Evolutionary conservation across 1,140 invertebrate species (phyloP).

Genomic region (Thereuonema tuberculata): DNA sequence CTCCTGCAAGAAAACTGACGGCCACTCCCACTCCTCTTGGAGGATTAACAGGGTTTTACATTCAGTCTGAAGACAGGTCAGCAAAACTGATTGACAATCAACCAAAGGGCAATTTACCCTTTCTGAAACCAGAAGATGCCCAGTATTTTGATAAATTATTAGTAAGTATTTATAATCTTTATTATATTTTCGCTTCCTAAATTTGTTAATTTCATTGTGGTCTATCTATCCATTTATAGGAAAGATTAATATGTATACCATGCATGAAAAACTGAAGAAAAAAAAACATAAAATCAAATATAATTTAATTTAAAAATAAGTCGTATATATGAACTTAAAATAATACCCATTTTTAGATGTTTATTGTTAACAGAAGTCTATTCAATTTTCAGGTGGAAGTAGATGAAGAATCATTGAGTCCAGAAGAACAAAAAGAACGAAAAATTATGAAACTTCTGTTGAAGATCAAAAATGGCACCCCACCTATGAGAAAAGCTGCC

Average conservation of each 20-base stretch:
- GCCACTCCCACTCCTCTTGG: slow-evolving; percentile 92
- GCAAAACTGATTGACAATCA: slow-evolving; percentile 82
- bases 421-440: slow-evolving; percentile 94
- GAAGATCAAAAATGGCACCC: slow-evolving; percentile 99
- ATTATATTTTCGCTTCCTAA: neutral
- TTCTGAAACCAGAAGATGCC: slow-evolving; percentile 98
- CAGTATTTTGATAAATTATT: slow-evolving; percentile 99
- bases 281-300: no score
- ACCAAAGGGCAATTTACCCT: slow-evolving; percentile 90
- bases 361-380: no score
- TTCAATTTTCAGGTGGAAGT: slow-evolving; percentile 79
- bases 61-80: slow-evolving; percentile 61
- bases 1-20: slow-evolving; percentile 89
- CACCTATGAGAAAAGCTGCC: slow-evolving; percentile 97
- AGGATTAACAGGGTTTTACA: slow-evolving; percentile 88
- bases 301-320: no score
- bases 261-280: no score
- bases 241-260: no score
- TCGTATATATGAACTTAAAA: no score
- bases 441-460: slow-evolving; percentile 98
- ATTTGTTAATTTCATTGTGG: neutral
- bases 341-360: no score
- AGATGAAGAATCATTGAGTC: slow-evolving; percentile 86
- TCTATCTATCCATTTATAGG: no score
- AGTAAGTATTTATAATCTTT: slow-evolving; percentile 26